A percentile compares a stretch with the other conserved stretches of the same genome.
Conservation (phyloP, 2,113 vertebrate genomes). For the Edolisoma coerulescens region DNA sequence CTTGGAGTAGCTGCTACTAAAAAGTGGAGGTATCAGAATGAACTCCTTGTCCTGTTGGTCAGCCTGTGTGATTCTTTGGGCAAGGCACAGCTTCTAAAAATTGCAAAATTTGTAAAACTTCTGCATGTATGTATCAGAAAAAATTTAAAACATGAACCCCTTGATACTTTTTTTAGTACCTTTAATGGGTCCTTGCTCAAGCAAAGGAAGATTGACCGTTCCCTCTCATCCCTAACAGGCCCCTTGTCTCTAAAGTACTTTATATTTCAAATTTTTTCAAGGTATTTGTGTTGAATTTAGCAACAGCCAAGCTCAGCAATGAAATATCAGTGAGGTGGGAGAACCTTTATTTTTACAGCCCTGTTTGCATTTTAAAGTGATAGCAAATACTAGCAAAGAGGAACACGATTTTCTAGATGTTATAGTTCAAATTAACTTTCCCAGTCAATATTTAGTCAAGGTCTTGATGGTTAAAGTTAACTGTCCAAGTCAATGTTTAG, state of each 20-base stretch:
- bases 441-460: slow-evolving; percentile 55
- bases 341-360: background rate
- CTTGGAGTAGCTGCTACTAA: background rate
- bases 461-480: slow-evolving; percentile 45
- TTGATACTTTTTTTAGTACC: background rate
- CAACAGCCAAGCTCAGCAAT: slow-evolving; percentile 19
- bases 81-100: background rate
- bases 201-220: background rate
- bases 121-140: background rate
- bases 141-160: background rate
- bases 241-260: background rate
- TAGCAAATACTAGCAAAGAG: slow-evolving; percentile 27
- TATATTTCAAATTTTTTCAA: background rate
- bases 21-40: background rate
- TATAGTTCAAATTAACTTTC: slow-evolving; percentile 47
- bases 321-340: background rate
- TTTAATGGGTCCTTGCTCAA: background rate
- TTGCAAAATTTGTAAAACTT: background rate
- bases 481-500: slow-evolving; percentile 51
- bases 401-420: slow-evolving; percentile 3
- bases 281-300: background rate
- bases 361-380: slow-evolving; percentile 9
- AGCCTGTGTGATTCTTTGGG: background rate
- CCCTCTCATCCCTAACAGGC: background rate
- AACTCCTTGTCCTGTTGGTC: background rate